Evolutionary conservation across 1,140 invertebrate species (phyloP).

Genomic region (Polypedilum pembai): DNA sequence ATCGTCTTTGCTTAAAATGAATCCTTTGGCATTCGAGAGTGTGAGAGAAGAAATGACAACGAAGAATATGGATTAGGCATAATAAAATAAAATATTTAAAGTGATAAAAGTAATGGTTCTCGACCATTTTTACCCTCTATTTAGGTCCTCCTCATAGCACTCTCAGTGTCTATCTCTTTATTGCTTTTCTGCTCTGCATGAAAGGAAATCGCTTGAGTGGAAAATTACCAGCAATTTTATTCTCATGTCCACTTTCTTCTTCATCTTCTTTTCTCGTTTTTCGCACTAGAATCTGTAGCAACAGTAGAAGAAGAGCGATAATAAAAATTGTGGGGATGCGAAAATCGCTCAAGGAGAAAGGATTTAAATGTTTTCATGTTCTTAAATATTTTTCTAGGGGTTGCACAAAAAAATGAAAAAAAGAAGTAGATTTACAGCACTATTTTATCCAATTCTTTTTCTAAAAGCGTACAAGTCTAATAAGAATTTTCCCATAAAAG

Average conservation of each 20-base stretch:
- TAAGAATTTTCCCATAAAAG: neutral
- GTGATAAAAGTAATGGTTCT: slow-evolving; percentile 21
- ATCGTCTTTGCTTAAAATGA: neutral
- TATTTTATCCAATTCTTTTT: neutral
- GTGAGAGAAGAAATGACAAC: slow-evolving; percentile 12
- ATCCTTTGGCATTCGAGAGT: neutral
- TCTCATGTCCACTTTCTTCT: slow-evolving; percentile 22
- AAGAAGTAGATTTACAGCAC: too few relatives aligned
- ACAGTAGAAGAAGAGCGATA: neutral
- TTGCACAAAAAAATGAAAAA: neutral
- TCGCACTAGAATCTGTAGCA: neutral
- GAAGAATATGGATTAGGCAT: neutral
- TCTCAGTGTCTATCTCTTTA: neutral
- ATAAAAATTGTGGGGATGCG: neutral
- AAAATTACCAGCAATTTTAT: slow-evolving; percentile 28
- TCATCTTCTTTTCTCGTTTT: neutral
- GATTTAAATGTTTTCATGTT: slow-evolving; percentile 21
- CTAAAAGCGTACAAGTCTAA: neutral
- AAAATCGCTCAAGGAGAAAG: slow-evolving; percentile 17
- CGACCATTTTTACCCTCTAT: too few relatives aligned
- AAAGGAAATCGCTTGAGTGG: slow-evolving; percentile 15
- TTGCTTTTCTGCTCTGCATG: neutral
- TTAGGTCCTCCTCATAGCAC: neutral
- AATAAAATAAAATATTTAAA: slow-evolving; percentile 27
- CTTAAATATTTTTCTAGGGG: slow-evolving; percentile 24